A percentile compares a stretch with the other conserved stretches of the same genome.
These are phyloP conservation scores for Petaurus breviceps DNA, from an alignment of 2,113 vertebrate species.

Conservation along the genomic window DNA sequence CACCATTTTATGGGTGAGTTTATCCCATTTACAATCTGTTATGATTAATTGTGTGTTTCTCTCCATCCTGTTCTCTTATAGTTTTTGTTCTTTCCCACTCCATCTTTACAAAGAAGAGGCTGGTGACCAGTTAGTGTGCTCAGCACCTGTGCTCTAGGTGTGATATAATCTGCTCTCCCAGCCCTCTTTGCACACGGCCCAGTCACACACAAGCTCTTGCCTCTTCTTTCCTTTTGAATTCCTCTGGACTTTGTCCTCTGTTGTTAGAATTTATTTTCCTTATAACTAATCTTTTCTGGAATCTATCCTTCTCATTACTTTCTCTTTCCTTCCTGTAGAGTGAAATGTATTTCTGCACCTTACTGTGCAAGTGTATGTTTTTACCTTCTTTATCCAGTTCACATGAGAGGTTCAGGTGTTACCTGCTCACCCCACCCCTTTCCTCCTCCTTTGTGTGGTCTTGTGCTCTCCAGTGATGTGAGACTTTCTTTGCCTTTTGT, in stretches of 20 bases:
- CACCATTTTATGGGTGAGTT: background rate
- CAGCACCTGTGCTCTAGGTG: background rate
- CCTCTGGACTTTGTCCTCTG: background rate
- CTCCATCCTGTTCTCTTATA: background rate
- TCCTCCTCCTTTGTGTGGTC: background rate
- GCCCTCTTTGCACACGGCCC: background rate
- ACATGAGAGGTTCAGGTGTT: background rate
- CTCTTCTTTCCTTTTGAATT: background rate
- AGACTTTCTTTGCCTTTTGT: background rate
- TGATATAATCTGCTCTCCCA: background rate
- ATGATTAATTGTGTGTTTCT: background rate
- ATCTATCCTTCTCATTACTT: background rate
- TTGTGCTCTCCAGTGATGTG: background rate
- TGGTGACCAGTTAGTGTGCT: background rate
- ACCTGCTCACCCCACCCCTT: background rate
- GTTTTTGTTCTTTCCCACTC: background rate
- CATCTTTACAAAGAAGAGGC: background rate
- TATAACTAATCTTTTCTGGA: background rate
- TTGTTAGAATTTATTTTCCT: background rate
- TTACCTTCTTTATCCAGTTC: background rate
- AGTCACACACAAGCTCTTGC: background rate
- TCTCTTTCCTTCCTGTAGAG: background rate
- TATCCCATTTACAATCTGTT: background rate
- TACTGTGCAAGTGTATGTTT: background rate
- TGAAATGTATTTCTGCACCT: background rate